phyloP scores from a whole-genome alignment of 1,140 invertebrate species.

The Diorhabda elongata region DNA sequence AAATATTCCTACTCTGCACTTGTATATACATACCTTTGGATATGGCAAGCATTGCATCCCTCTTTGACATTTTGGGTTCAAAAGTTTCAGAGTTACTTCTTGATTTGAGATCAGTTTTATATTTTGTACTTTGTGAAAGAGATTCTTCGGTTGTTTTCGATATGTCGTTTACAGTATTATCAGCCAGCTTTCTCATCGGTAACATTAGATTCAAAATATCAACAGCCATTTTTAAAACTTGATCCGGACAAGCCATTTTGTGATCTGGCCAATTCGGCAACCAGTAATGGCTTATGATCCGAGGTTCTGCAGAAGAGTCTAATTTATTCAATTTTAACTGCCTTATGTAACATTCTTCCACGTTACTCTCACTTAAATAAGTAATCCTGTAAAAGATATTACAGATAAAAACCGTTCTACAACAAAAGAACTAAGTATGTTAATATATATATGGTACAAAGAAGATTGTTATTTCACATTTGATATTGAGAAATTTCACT shows the following conservation, averaged over 20 bases:
- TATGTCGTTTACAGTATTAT: constrained; percentile 22
- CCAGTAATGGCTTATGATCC: constrained; percentile 55
- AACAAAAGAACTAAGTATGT: no score
- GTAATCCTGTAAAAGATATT: constrained; percentile 23
- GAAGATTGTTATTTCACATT: no score
- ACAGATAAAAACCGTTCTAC: no score
- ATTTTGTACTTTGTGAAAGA: constrained; percentile 16
- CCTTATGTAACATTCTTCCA: constrained; percentile 40
- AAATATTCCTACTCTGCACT: no score
- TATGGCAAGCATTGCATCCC: constrained; percentile 12
- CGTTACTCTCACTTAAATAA: constrained; percentile 31
- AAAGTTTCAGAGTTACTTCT: constrained; percentile 10
- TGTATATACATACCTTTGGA: constrained; percentile 6
- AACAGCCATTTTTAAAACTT: constrained; percentile 57
- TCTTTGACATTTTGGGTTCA: constrained; percentile 15
- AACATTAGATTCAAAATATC: constrained; percentile 51
- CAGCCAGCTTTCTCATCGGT: constrained; percentile 25
- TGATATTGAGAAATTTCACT: no score
- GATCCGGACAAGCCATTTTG: constrained; percentile 43
- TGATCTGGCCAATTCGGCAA: constrained; percentile 68
- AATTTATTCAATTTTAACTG: constrained; percentile 34
- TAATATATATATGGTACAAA: no score
- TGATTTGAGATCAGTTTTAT: constrained; percentile 9
- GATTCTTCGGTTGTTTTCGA: constrained; percentile 13
- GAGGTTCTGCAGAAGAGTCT: constrained; percentile 24